Evolutionary conservation across 1,140 invertebrate genomes (phyloP).

Genomic region (Eurosta solidaginis): DNA sequence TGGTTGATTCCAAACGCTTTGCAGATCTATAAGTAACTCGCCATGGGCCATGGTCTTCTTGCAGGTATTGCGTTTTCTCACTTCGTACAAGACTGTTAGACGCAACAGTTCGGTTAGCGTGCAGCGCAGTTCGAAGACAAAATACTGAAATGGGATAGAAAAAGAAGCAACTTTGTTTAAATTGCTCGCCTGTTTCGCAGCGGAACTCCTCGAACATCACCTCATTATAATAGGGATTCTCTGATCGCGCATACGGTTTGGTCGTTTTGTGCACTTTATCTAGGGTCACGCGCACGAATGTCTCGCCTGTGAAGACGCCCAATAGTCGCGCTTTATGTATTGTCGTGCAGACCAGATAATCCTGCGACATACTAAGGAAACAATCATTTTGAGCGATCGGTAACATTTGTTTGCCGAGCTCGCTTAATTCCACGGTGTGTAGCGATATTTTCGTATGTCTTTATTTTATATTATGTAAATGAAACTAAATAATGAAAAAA

Average conservation of each 20-base stretch:
- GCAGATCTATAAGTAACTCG: constrained; percentile 71
- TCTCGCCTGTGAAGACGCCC: constrained; percentile 60
- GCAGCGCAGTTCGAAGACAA: constrained; percentile 72
- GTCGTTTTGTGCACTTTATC: constrained; percentile 65
- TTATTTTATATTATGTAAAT: no score
- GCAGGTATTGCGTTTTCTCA: constrained; percentile 60
- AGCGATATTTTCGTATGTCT: not conserved
- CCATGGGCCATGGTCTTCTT: constrained; percentile 65
- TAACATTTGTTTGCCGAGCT: constrained; percentile 28
- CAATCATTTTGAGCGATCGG: constrained; percentile 29
- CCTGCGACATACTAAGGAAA: constrained; percentile 39
- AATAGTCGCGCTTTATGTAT: constrained; percentile 53
- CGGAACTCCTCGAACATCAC: constrained; percentile 45
- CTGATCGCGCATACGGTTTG: constrained; percentile 61
- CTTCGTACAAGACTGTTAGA: constrained; percentile 58
- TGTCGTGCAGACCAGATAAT: constrained; percentile 54
- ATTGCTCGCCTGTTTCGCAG: no score
- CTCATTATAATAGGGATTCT: constrained; percentile 68
- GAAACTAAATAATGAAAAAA: not conserved
- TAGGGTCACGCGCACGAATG: constrained; percentile 64
- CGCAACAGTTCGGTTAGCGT: constrained; percentile 59
- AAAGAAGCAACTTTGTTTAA: not conserved
- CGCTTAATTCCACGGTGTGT: not conserved
- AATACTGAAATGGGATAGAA: constrained; percentile 73
- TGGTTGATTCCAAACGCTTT: constrained; percentile 70